Conservation (phyloP, 2,113 vertebrate genomes). For the Ophthalmolycus amberensis region DNA sequence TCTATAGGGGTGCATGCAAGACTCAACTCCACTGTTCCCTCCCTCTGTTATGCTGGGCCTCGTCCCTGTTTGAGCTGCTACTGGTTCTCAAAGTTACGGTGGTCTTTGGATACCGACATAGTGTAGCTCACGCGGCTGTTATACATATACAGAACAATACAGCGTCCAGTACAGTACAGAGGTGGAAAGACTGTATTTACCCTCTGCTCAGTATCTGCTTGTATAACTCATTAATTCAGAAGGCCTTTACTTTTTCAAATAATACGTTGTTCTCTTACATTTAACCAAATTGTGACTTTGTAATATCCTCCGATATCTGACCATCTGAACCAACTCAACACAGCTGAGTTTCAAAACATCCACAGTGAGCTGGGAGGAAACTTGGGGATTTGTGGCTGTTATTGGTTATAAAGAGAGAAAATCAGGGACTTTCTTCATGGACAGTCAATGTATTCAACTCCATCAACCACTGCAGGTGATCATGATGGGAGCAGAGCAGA, state of each 20-base stretch:
- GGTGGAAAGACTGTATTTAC: neutral
- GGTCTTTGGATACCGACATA: constrained; percentile 10
- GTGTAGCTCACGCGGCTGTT: neutral
- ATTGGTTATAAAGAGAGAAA: neutral
- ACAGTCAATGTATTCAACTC: neutral
- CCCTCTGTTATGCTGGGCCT: constrained; percentile 17
- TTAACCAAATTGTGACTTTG: too few species aligned
- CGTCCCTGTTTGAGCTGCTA: neutral
- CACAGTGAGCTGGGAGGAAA: neutral
- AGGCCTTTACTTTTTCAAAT: neutral
- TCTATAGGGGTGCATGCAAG: constrained; percentile 10
- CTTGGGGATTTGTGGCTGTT: neutral
- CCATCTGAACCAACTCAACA: neutral
- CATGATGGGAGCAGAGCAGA: constrained; percentile 81
- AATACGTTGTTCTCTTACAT: neutral
- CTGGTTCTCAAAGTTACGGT: neutral
- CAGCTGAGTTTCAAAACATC: neutral
- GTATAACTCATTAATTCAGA: neutral
- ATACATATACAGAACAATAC: neutral
- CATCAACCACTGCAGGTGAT: constrained; percentile 73
- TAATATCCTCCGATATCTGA: too few species aligned
- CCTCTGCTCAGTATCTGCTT: neutral
- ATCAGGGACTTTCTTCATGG: neutral
- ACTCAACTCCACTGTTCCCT: constrained; percentile 42
- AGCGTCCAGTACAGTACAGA: neutral